A percentile compares a stretch with the other conserved stretches of the same genome.
These are phyloP conservation scores for Poicephalus gulielmi DNA, from an alignment of 2,113 vertebrate genomes.

Conservation along the genomic window DNA sequence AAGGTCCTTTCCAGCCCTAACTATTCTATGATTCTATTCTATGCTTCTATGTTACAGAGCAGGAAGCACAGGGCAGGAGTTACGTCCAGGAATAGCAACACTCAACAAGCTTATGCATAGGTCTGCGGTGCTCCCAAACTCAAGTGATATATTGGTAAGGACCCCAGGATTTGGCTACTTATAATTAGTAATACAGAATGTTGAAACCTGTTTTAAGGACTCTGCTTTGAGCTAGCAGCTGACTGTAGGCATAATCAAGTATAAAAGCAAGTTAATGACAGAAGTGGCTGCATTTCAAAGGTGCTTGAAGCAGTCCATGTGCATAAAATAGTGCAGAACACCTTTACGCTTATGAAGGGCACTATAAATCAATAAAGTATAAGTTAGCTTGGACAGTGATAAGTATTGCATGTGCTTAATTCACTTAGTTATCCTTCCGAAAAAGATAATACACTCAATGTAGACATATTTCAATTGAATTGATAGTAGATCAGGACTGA, in stretches of 20 bases:
- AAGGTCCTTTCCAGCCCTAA: neutral
- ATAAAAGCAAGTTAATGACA: constrained; percentile 19
- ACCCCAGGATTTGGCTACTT: neutral
- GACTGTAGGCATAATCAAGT: neutral
- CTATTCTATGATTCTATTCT: neutral
- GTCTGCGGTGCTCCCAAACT: neutral
- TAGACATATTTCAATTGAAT: constrained; percentile 74
- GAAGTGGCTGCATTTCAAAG: neutral
- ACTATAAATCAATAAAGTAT: constrained; percentile 65
- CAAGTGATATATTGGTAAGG: neutral
- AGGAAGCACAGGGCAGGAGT: neutral
- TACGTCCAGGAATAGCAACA: neutral
- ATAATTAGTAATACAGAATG: neutral
- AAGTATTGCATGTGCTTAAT: constrained; percentile 70
- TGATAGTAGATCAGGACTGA: constrained; percentile 73
- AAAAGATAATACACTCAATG: constrained; percentile 72
- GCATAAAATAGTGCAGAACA: constrained; percentile 38
- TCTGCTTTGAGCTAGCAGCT: neutral
- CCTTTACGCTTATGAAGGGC: constrained; percentile 56
- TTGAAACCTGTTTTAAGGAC: neutral
- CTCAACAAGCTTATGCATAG: neutral
- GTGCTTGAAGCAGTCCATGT: neutral
- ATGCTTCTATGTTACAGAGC: neutral
- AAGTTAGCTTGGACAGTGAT: constrained; percentile 65
- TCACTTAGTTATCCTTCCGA: constrained; percentile 65